Percentiles rank a stretch among this genome's conserved stretches.
phyloP scores from a whole-genome alignment of 1,140 invertebrate genomes.

The Choristoneura fumiferana region DNA sequence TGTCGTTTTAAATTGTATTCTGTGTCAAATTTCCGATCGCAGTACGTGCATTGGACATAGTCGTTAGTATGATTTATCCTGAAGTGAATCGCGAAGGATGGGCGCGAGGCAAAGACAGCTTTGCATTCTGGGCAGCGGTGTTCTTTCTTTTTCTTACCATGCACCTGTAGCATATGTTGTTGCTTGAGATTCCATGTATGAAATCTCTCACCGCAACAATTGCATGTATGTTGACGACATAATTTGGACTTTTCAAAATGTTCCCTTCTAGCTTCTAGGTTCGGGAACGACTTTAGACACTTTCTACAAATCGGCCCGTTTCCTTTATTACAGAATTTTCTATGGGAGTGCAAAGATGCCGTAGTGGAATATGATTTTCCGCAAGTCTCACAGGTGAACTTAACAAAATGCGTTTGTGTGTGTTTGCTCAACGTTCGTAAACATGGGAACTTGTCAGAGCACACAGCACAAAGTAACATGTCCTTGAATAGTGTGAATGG shows the following conservation, averaged over 20 bases:
- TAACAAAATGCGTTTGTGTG: slow-evolving; percentile 52
- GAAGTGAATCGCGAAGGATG: slow-evolving; percentile 29
- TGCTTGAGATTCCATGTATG: slow-evolving; percentile 19
- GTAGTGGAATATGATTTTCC: slow-evolving; percentile 53
- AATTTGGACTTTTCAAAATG: slow-evolving; percentile 1
- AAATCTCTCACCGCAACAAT: slow-evolving; percentile 20
- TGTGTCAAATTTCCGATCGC: slow-evolving; percentile 28
- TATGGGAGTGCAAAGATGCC: slow-evolving; percentile 42
- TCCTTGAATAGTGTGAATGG: slow-evolving; percentile 49
- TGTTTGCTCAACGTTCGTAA: slow-evolving; percentile 49
- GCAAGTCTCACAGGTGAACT: slow-evolving; percentile 57
- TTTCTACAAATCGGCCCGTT: slow-evolving; percentile 2
- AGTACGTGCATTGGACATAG: slow-evolving; percentile 30
- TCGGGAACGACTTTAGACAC: neutral
- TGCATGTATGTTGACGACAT: slow-evolving; percentile 19
- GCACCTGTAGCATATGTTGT: neutral
- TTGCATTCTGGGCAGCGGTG: slow-evolving; percentile 34
- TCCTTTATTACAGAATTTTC: slow-evolving; percentile 15
- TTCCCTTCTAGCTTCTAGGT: neutral
- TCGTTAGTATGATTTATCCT: slow-evolving; percentile 33
- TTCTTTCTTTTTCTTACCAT: slow-evolving; percentile 1
- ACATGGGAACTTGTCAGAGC: slow-evolving; percentile 38
- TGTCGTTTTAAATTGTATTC: slow-evolving; percentile 43
- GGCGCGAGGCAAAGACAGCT: slow-evolving; percentile 23
- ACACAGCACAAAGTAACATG: slow-evolving; percentile 47